phyloP scores from a whole-genome alignment of 1,140 invertebrate genomes.

The Palaemon carinicauda region DNA sequence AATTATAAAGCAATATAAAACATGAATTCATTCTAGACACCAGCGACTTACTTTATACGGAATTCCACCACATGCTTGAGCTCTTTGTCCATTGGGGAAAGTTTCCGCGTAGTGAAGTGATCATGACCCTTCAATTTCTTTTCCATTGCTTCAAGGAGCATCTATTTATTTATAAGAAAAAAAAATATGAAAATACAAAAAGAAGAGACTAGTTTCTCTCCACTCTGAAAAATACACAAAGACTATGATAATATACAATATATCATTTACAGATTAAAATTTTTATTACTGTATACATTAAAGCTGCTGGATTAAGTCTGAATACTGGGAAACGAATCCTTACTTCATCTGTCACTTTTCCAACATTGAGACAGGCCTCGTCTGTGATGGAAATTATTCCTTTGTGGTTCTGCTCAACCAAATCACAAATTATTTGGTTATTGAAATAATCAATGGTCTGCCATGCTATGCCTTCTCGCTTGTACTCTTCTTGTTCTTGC shows the following conservation, averaged over 20 bases:
- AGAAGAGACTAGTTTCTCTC: background rate
- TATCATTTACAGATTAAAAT: background rate
- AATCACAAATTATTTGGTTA: constrained; percentile 83
- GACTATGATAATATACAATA: background rate
- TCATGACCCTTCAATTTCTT: constrained; percentile 85
- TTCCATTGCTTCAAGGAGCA: constrained; percentile 92
- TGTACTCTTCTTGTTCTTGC: constrained; percentile 96
- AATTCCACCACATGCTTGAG: constrained; percentile 85
- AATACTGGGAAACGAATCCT: constrained; percentile 59
- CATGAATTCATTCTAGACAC: too few species aligned
- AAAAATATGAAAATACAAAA: constrained; percentile 45
- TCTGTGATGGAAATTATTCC: constrained; percentile 94
- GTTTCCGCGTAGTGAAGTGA: constrained; percentile 88
- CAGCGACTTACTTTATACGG: constrained; percentile 72
- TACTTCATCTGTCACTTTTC: constrained; percentile 82
- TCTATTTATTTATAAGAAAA: constrained; percentile 66
- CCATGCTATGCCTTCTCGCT: constrained; percentile 91
- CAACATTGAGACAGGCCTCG: constrained; percentile 93
- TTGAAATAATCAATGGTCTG: constrained; percentile 88
- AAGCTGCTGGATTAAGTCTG: background rate
- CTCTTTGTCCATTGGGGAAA: constrained; percentile 82
- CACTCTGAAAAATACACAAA: background rate
- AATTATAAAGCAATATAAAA: too few species aligned
- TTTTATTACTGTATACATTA: background rate
- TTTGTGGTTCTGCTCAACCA: constrained; percentile 88